Percentiles rank a stretch among this genome's conserved stretches.
Conservation (phyloP, 2,113 vertebrate species). For the Scophthalmus maximus region DNA sequence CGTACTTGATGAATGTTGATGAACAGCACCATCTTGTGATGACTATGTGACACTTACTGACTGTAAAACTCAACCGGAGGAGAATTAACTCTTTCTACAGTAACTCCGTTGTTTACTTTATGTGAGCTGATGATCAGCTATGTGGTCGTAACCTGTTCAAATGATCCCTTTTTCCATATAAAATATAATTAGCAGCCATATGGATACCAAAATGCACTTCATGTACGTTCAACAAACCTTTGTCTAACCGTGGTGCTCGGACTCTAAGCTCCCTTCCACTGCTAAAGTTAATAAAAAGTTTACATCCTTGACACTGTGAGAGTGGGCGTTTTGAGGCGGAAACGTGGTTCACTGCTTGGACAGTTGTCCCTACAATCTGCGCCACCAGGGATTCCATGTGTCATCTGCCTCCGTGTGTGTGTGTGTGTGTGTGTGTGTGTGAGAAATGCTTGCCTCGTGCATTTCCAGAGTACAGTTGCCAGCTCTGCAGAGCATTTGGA, state of each 20-base stretch:
- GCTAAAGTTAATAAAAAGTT: background rate
- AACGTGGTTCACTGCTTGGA: conserved; percentile 8
- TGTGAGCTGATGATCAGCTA: too few relatives aligned
- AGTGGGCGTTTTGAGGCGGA: conserved; percentile 2
- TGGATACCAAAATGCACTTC: background rate
- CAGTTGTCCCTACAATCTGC: conserved; percentile 28
- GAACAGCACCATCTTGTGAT: conserved; percentile 3
- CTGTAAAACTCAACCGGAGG: background rate
- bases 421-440: too few relatives aligned
- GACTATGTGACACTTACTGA: background rate
- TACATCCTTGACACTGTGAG: background rate
- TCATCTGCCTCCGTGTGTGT: conserved; percentile 37
- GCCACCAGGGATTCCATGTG: conserved; percentile 22
- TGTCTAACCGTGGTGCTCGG: background rate
- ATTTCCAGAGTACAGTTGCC: conserved; percentile 10
- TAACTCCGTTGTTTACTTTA: background rate
- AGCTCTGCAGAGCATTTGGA: conserved; percentile 52
- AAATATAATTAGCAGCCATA: background rate
- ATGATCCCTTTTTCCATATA: background rate
- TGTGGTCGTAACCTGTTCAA: background rate
- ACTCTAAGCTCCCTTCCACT: background rate
- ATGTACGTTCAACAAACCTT: too few relatives aligned
- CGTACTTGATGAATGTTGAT: background rate
- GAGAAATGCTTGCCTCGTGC: conserved; percentile 18
- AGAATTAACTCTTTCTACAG: background rate